A percentile compares a stretch with the other conserved stretches of the same genome.
These are phyloP conservation scores for Leuciscus idus DNA, from an alignment of 2,113 vertebrate genomes.

Conservation along the genomic window DNA sequence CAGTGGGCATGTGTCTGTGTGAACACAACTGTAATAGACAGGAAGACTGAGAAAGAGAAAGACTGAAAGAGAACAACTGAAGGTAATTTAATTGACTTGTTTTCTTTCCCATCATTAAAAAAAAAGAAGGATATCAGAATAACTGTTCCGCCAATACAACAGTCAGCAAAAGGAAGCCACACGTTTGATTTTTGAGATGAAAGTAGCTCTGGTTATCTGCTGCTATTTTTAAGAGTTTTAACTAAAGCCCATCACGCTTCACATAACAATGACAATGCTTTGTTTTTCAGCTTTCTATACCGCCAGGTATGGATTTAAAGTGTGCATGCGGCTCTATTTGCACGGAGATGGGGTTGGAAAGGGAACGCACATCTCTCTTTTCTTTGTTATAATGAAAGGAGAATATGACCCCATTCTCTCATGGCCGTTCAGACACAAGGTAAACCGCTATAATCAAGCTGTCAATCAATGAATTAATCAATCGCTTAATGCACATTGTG, in stretches of 20 bases:
- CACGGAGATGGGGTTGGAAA: slow-evolving; percentile 82
- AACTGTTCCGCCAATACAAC: slow-evolving; percentile 6
- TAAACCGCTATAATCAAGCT: slow-evolving; percentile 57
- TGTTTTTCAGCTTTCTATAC: slow-evolving; percentile 84
- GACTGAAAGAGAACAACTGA: background rate
- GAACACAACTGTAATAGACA: background rate
- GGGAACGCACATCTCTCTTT: slow-evolving; percentile 84
- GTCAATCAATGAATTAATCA: slow-evolving; percentile 10
- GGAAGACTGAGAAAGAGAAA: background rate
- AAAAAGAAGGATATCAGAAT: slow-evolving; percentile 14
- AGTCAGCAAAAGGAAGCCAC: background rate
- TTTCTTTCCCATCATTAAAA: background rate
- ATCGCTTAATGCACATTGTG: background rate
- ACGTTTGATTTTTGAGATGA: background rate
- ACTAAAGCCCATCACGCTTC: slow-evolving; percentile 18
- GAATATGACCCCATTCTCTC: slow-evolving; percentile 82
- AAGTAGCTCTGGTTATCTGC: slow-evolving; percentile 6
- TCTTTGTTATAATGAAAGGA: slow-evolving; percentile 86
- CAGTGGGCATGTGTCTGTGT: background rate
- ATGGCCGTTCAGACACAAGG: slow-evolving; percentile 88
- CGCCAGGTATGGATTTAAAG: slow-evolving; percentile 81
- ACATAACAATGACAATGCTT: background rate
- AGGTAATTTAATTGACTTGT: slow-evolving; percentile 21
- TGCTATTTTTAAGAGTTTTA: slow-evolving; percentile 28
- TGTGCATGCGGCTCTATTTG: slow-evolving; percentile 83